A percentile compares a stretch with the other conserved stretches of the same genome.
phyloP scores from a whole-genome alignment of 2,888 invertebrate genomes.

The Luperina nickerlii region DNA sequence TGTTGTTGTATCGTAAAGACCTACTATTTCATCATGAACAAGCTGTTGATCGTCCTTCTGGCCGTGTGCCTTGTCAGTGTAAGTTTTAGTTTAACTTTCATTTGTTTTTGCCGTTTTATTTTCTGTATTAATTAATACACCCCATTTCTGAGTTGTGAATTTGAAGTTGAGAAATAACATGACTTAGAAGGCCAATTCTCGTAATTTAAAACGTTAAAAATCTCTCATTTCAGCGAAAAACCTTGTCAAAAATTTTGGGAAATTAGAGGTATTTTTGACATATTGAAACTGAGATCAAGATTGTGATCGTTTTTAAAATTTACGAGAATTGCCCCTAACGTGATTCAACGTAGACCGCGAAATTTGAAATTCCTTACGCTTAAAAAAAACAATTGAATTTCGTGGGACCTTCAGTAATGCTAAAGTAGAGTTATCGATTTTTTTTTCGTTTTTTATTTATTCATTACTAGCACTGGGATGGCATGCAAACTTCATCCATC shows the following conservation, averaged over 20 bases:
- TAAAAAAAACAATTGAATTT: too few relatives aligned
- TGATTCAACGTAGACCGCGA: background rate
- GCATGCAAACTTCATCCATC: background rate
- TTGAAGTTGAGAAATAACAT: background rate
- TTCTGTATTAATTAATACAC: background rate
- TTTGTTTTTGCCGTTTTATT: too few relatives aligned
- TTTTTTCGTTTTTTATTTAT: too few relatives aligned
- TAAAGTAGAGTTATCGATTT: background rate
- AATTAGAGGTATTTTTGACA: too few relatives aligned
- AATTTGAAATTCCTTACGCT: background rate
- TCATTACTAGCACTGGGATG: background rate
- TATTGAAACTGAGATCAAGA: too few relatives aligned
- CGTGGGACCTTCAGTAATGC: background rate
- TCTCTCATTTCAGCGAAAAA: too few relatives aligned
- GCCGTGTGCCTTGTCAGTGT: conserved; percentile 79
- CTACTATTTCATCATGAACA: conserved; percentile 77
- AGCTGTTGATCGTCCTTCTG: conserved; percentile 77
- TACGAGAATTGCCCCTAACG: background rate
- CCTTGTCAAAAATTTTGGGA: too few relatives aligned
- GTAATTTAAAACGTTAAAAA: too few relatives aligned
- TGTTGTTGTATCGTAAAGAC: conserved; percentile 66
- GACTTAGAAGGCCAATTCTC: too few relatives aligned
- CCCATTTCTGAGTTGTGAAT: background rate
- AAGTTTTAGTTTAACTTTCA: conserved; percentile 5
- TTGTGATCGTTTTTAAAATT: too few relatives aligned